Base-by-base conservation (phyloP, 1,140 invertebrate species). In the Parasteatoda tepidariorum region DNA sequence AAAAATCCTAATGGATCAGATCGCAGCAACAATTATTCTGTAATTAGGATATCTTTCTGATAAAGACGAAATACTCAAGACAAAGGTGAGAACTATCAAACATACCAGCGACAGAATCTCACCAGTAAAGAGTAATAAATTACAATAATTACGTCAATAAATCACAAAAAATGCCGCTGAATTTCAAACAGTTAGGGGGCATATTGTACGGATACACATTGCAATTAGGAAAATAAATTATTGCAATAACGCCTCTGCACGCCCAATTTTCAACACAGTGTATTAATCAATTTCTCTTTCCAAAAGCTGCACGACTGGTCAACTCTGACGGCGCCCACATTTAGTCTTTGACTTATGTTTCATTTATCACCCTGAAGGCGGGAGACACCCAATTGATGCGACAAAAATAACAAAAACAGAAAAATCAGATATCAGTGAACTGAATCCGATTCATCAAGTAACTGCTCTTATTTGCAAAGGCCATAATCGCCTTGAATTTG, bases 191-290 rank as follows among this genome's bases (percentile, higher is more conserved):
- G 9, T 48, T 18, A 2, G 38, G 1, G 38, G 18, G 18, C 18
- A 48, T 13, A 48, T 13, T 18, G 38, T 22, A 61, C n/a, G 22
- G 59, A 61, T 61, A 24, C 15, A 61, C 28, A 61, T 61, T 48
- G 59, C 38, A 48, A 13, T 48, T 41, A 28, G 26, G 34, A 48
- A 70, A 26, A 70, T 22, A 70, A 70, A 48, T 70, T 24, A 31
- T 34, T 54, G 74, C 3, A 76, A 66, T 54, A 66, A 76, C 74
- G 62, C 74, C 61, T 64, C 41, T 62, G 26, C 55, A 64, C 74
- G 57, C 74, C 71, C 74, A 76, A 76, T 64, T 76, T 76, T 76
- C 74, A 76, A 64, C 74, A 76, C 74, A 48, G 26, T 30, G 18
- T 30, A 18, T 30, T 34, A 54, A 76, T 76, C 74, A 33, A 66